phyloP scores from a whole-genome alignment of 2,888 invertebrate species.

The Cerceris rybyensis region DNA sequence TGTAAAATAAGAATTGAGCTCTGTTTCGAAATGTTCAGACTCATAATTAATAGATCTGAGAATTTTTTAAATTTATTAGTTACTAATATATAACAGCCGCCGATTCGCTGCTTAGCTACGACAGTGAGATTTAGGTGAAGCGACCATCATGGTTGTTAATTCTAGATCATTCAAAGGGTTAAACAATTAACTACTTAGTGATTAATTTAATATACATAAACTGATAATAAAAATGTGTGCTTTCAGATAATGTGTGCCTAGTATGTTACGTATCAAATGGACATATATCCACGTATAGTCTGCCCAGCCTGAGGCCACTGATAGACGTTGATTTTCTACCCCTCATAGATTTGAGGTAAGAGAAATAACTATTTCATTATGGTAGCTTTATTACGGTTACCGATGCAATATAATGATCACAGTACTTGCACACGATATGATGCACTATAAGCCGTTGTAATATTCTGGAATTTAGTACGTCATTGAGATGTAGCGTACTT shows the following conservation, averaged over 20 bases:
- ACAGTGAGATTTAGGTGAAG: too few relatives aligned
- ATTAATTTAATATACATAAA: background rate
- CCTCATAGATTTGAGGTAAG: constrained; percentile 95
- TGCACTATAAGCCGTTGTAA: constrained; percentile 56
- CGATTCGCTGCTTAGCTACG: too few relatives aligned
- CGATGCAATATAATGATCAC: constrained; percentile 53
- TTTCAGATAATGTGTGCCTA: constrained; percentile 96
- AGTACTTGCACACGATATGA: constrained; percentile 70
- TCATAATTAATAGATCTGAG: too few relatives aligned
- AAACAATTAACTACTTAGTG: too few relatives aligned
- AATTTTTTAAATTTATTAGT: too few relatives aligned
- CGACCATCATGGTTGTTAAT: too few relatives aligned
- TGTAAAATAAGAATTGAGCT: too few relatives aligned
- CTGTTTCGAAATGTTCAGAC: too few relatives aligned
- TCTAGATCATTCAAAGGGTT: too few relatives aligned
- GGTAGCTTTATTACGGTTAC: constrained; percentile 38
- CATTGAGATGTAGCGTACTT: background rate
- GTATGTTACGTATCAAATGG: constrained; percentile 97
- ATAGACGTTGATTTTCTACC: constrained; percentile 97
- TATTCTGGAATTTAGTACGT: constrained; percentile 3
- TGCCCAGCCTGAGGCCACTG: constrained; percentile 96
- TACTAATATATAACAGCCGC: too few relatives aligned
- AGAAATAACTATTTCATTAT: constrained; percentile 42
- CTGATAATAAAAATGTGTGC: constrained; percentile 9
- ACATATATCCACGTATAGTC: constrained; percentile 95